Conservation (phyloP, 2,888 invertebrate genomes). For the Tuberolachnus salignus region DNA sequence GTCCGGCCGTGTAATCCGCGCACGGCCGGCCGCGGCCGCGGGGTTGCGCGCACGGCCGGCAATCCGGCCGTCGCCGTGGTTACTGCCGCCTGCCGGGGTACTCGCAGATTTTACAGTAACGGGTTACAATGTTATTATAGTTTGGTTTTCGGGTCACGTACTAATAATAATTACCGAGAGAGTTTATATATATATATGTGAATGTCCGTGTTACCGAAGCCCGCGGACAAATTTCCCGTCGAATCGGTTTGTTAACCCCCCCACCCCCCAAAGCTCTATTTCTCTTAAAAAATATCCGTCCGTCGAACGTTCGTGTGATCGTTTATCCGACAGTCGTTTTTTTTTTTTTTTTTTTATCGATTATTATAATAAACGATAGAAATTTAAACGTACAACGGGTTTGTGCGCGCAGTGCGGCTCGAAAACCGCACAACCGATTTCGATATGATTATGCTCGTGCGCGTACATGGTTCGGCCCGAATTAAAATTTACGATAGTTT, state of each 20-base stretch:
- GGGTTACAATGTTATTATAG: slow-evolving; percentile 52
- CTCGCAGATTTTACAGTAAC: slow-evolving; percentile 33
- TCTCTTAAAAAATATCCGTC: too few relatives aligned
- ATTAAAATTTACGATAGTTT: too few relatives aligned
- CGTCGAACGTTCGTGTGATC: neutral
- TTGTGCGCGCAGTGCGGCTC: too few relatives aligned
- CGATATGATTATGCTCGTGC: too few relatives aligned
- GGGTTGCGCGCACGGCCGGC: neutral
- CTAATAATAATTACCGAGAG: slow-evolving; percentile 45
- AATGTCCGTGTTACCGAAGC: neutral
- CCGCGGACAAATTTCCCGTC: slow-evolving; percentile 19
- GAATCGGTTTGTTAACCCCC: neutral
- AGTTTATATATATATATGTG: too few relatives aligned
- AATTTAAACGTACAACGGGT: too few relatives aligned
- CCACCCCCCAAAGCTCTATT: too few relatives aligned
- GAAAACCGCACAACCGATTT: too few relatives aligned
- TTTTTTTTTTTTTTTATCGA: too few relatives aligned
- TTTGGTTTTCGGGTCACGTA: slow-evolving; percentile 54
- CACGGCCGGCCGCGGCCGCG: neutral
- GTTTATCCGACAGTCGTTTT: too few relatives aligned
- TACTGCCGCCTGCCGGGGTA: neutral
- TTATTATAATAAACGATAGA: too few relatives aligned
- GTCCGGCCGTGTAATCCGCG: slow-evolving; percentile 35
- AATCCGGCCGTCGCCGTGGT: slow-evolving; percentile 23
- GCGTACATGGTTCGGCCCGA: too few relatives aligned